These are phyloP conservation scores for Apeira syringaria DNA, from an alignment of 2,888 invertebrate species.

Conservation along the genomic window DNA sequence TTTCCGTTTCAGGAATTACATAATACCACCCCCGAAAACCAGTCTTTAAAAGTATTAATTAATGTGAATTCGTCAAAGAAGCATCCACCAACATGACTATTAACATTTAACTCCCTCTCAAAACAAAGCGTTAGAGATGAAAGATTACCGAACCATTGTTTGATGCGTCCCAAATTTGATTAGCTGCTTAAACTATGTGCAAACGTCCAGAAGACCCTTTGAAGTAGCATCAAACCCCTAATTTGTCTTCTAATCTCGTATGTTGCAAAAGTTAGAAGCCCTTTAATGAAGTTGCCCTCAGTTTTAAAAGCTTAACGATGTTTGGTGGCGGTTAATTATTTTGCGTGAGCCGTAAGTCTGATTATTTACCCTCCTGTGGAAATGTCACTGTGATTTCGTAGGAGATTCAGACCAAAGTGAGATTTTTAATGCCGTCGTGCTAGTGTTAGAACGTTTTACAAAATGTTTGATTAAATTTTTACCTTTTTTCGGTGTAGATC, in stretches of 20 bases:
- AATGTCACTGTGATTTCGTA: conserved; percentile 17
- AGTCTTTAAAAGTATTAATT: too few relatives aligned
- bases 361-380: conserved; percentile 19
- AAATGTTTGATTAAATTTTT: too few relatives aligned
- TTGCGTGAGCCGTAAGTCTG: conserved; percentile 19
- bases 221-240: conserved; percentile 35
- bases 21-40: too few relatives aligned
- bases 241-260: conserved; percentile 50
- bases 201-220: conserved; percentile 56
- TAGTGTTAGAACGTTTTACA: too few relatives aligned
- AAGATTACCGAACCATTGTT: conserved; percentile 52
- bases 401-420: too few relatives aligned
- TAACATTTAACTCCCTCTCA: conserved; percentile 8
- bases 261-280: conserved; percentile 46
- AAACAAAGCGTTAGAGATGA: conserved; percentile 44
- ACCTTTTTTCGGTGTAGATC: too few relatives aligned
- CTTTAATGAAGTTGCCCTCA: conserved; percentile 49
- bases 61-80: conserved; percentile 4
- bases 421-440: too few relatives aligned
- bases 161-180: conserved; percentile 57
- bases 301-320: conserved; percentile 50
- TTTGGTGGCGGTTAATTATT: conserved; percentile 42
- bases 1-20: too few relatives aligned
- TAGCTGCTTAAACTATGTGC: conserved; percentile 60
- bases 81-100: not conserved